Evolutionary conservation across 2,888 invertebrate species (phyloP), one percentile per base, ranked within the genome.

Genomic region (Tetragnatha montana): DNA sequence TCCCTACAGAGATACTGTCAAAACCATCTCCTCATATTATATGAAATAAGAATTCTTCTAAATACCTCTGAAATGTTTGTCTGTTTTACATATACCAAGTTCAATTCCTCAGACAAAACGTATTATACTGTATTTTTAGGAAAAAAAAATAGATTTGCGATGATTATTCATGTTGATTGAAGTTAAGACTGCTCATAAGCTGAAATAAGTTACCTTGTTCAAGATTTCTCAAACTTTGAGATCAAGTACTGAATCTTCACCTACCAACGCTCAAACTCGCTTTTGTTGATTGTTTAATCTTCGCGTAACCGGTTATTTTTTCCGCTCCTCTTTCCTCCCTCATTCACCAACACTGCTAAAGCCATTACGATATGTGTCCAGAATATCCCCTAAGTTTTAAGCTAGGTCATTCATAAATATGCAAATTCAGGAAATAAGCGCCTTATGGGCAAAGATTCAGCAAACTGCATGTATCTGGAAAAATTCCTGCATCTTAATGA

Each of bases 401-500:
- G 19, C 73, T 82, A 82, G 74, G 73, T 74, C 51, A 60, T 82
- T 82, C 82, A 82, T 82, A 60, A 82, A 71, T 74, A 82, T 82
- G 74, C 71, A 82, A 82, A 82, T 82, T 74, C 70, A 14, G 71
- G 21, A 73, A 73, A 82, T 19, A 50, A 74, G 73, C 22, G 51
- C 73, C 71, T 82, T 82, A 35, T 60, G 82, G 51, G 21, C 22
- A 70, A 51, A 73, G 82, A 60, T 73, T 60, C 74, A n/a, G 74
- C 22, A 82, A 82, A 82, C 22, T 82, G 35, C 74, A 35, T 14
- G 60, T 74, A 51, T 71, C 74, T 22, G 17, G 47, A 74, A 51
- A 21, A 51, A 74, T 60, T 60, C 8, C 0, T 14, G 22, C 12
- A 73, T 60, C 81, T 69, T 82, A 82, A 82, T 82, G 82, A 82